Evolutionary conservation across 2,888 invertebrate genomes (phyloP), one percentile per base, ranked within the genome.

Genomic region (Phymatocera aterrima): DNA sequence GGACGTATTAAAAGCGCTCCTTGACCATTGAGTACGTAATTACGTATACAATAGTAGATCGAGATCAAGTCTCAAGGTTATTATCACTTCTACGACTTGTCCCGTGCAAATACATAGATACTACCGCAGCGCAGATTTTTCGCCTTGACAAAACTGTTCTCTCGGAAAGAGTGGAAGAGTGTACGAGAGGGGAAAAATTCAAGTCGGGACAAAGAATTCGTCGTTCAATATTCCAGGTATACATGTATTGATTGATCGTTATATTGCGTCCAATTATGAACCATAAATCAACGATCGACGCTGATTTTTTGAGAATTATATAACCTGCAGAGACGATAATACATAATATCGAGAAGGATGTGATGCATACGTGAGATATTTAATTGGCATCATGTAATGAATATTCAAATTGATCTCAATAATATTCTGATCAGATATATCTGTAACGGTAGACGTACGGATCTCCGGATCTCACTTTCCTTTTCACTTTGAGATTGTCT

Each of bases 371-470:
- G 28, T n/a, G 51, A 34, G 4, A 34, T 31, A 34, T 31, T 72
- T 51, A 51, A 72, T 72, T 48, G 21, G 21, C 34, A 18, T 4
- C 43, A 78, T 70, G n/a, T n/a, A n/a, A n/a, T n/a, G 78, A 78
- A 70, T 78, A 70, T 78, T 78, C 40, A 70, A 70, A 78, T 34
- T 70, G 40, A 77, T 77, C 40, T 61, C 3, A 28, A 64, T 46
- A 18, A 54, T 54, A 74, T 34, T 31, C 3, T 10, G 72, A 72
- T 72, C 72, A 48, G n/a, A 72, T 31, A n/a, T n/a, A n/a, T 28
- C n/a, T n/a, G 21, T 37, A 18, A 64, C 21, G 4, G 51, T 10
- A 21, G 28, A 31, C n/a, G n/a, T n/a, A n/a, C n/a, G n/a, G n/a
- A n/a, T n/a, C n/a, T 64, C 31, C 43, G 54, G 24, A 64, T 46